phyloP scores from a whole-genome alignment of 2,888 invertebrate genomes.

The Julus scandinavius region DNA sequence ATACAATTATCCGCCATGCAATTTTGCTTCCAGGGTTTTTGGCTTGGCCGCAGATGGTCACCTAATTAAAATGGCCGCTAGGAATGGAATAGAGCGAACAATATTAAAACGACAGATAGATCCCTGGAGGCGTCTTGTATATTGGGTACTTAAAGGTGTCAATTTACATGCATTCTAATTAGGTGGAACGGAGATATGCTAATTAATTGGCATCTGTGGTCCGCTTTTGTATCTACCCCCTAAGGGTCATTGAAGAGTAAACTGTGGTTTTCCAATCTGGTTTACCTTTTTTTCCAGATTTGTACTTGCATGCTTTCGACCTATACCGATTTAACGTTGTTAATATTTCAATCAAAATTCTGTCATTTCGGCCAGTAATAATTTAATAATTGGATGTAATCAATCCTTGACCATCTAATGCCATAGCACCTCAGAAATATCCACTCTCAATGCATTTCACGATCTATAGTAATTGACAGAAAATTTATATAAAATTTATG shows the following conservation, averaged over 20 bases:
- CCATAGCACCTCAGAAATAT: no score
- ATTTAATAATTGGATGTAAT: no score
- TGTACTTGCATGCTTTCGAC: no score
- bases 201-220: constrained; percentile 33
- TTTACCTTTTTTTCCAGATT: no score
- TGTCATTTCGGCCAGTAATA: no score
- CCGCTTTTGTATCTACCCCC: background rate
- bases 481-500: no score
- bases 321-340: no score
- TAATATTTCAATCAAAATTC: no score
- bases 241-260: background rate
- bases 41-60: constrained; percentile 14
- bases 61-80: constrained; percentile 33
- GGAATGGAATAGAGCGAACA: background rate
- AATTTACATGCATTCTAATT: constrained; percentile 33
- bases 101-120: constrained; percentile 29
- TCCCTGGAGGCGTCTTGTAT: constrained; percentile 6
- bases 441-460: no score
- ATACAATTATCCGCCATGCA: background rate
- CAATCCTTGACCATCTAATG: no score
- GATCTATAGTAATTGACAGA: no score
- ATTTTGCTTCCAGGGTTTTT: constrained; percentile 19
- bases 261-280: background rate
- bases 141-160: background rate
- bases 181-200: constrained; percentile 26